A percentile compares a stretch with the other conserved stretches of the same genome.
Conservation (phyloP, 2,888 invertebrate genomes). For the Prenolepis imparis region DNA sequence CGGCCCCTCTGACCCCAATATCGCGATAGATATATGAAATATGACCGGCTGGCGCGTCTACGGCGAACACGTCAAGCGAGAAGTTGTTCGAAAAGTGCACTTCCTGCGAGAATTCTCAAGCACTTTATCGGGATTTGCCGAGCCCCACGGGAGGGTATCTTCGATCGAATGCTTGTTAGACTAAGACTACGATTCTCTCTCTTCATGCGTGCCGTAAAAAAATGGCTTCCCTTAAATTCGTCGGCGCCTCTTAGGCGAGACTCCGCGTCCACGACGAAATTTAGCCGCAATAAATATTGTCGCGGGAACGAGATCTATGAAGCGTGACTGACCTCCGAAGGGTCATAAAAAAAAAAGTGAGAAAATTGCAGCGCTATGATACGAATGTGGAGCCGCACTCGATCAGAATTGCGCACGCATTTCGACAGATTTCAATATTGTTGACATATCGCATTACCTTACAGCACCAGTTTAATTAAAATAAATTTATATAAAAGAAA, state of each 20-base stretch:
- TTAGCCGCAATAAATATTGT: constrained; percentile 43
- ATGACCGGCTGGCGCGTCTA: constrained; percentile 53
- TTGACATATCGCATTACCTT: not conserved
- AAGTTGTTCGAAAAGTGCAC: constrained; percentile 72
- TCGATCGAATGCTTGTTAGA: constrained; percentile 73
- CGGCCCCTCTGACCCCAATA: constrained; percentile 52
- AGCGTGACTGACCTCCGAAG: constrained; percentile 13
- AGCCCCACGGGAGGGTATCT: constrained; percentile 52
- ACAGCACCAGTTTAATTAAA: not conserved
- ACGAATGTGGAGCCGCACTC: not conserved
- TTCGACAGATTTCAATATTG: not conserved
- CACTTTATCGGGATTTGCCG: constrained; percentile 75
- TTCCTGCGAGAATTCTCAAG: constrained; percentile 71
- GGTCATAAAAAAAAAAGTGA: not conserved
- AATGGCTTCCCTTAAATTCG: constrained; percentile 47
- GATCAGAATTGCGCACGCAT: not conserved
- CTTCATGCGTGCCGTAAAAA: constrained; percentile 42
- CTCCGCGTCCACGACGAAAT: constrained; percentile 27
- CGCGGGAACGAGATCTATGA: constrained; percentile 7
- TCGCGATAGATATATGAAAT: constrained; percentile 62
- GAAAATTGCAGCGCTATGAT: not conserved
- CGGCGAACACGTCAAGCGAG: constrained; percentile 75
- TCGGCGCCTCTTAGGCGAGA: constrained; percentile 51
- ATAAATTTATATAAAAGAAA: not conserved
- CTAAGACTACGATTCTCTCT: constrained; percentile 72